Evolutionary conservation across 2,113 vertebrate species (phyloP), one percentile per base, ranked within the genome.

Genomic region (Chionomys nivalis): DNA sequence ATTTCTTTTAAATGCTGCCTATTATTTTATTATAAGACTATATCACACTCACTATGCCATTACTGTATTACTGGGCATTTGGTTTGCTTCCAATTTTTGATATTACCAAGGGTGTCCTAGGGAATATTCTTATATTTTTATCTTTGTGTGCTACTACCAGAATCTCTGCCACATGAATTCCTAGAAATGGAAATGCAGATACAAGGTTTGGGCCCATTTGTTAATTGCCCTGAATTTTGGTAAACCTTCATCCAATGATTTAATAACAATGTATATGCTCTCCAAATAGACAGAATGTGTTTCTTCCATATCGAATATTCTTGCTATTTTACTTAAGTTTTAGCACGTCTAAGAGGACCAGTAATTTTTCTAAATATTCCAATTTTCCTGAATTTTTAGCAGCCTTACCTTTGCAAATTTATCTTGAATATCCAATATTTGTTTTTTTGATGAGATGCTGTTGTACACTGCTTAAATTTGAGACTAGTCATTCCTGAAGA

Each of bases 21-120:
- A 81, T 85, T 92, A 87, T 90, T 91, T 93, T 92, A 93, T 94
- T 94, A 87, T 89, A 89, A 81, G 26, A 86, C 23, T 82, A 87
- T 87, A 86, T 8, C 36, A 86, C 1, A 89, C n/a, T 93, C 42
- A 89, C 81, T 81, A 91, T 89, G 61, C 6, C 47, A 90, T 90
- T 94, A 94, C n/a, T 63, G 66, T 89, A 79, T 86, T 96, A 66
- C 49, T 94, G 89, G 55, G 47, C 16, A 65, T 94, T 89, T 94
- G 42, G 26, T 36, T 76, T 81, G 33, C 88, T 89, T 91, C 47
- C 83, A 78, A 26, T 26, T 75, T 79, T 97, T n/a, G 11, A 81
- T 81, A 58, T 90, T 89, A 83, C 68, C 19, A 92, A 70, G 5
- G 68, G 61, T 70, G 13, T 83, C n/a, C 73, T 83, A 73, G 28